Evolutionary conservation across 2,888 invertebrate genomes (phyloP), one percentile per base, ranked within the genome.

Genomic region (Iphiclides podalirius): DNA sequence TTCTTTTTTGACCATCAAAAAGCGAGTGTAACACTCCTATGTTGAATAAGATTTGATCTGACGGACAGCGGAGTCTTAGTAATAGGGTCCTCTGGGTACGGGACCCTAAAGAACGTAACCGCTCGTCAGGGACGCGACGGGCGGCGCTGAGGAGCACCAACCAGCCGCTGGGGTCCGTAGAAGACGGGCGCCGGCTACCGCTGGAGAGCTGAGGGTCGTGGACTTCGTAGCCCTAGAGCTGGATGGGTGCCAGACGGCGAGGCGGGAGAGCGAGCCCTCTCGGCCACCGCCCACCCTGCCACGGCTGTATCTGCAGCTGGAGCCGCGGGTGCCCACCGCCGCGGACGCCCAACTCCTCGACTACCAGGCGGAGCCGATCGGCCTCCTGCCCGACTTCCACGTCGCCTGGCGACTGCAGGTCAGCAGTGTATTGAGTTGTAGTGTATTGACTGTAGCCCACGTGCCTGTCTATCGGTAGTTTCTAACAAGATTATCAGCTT

Each of bases 241-340:
- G 50, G 52, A 52, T 48, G 16, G 40, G 11, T 46, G 53, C 28
- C 50, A 50, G 42, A 56, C n/a, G 39, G 26, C 42, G 56, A 64
- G 53, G 41, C 64, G 55, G 66, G 76, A 60, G 60, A 57, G 44
- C 12, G 55, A 28, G 23, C 28, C 55, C 12, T 36, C 65, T 47
- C 70, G 75, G 2, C 75, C 85, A 55, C 83, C 86, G 65, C 84
- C 88, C 63, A 75, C 77, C 52, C 73, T 88, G 67, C 81, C 87
- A 55, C 77, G 83, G 58, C 57, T 66, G 46, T 83, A 78, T 72
- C 54, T 76, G 20, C 83, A 86, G 71, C 78, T 88, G 66, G 83
- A 80, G 73, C 86, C 87, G 58, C 75, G 86, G 52, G 63, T 61
- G 44, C 57, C 70, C 23, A 45, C 68, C n/a, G 58, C 60, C 23